These are phyloP conservation scores for Neoseiulus cucumeris DNA, from an alignment of 1,140 invertebrate species.

Conservation along the genomic window DNA sequence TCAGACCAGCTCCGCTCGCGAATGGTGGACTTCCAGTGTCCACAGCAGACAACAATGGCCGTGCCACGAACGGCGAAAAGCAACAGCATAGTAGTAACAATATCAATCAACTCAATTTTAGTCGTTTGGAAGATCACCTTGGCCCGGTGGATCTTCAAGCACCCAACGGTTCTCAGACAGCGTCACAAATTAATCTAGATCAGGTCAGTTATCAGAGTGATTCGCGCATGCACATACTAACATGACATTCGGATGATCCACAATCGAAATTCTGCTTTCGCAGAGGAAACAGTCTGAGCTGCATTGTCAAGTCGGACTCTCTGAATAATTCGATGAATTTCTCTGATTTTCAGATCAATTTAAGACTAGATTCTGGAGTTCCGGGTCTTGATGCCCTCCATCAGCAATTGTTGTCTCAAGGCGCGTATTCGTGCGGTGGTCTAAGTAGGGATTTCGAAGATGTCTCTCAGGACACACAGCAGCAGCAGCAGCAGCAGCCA, in stretches of 20 bases:
- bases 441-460: conserved; percentile 7
- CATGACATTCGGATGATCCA: too few relatives aligned
- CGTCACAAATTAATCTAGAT: conserved; percentile 12
- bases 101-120: neutral
- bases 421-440: neutral
- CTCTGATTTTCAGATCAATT: neutral
- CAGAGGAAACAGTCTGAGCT: too few relatives aligned
- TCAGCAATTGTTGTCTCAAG: neutral
- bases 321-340: too few relatives aligned
- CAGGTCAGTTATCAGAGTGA: neutral
- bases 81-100: neutral
- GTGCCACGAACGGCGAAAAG: neutral
- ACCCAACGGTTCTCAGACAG: neutral
- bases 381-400: conserved; percentile 6
- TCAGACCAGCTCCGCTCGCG: neutral
- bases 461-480: neutral
- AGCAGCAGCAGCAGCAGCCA: neutral
- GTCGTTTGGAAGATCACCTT: neutral
- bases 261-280: too few relatives aligned
- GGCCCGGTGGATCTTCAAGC: neutral
- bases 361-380: conserved; percentile 9
- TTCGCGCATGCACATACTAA: too few relatives aligned
- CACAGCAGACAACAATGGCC: neutral
- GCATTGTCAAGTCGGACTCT: too few relatives aligned
- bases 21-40: neutral